Conservation (phyloP, 2,113 vertebrate species). For the Coracopsis vasa region DNA sequence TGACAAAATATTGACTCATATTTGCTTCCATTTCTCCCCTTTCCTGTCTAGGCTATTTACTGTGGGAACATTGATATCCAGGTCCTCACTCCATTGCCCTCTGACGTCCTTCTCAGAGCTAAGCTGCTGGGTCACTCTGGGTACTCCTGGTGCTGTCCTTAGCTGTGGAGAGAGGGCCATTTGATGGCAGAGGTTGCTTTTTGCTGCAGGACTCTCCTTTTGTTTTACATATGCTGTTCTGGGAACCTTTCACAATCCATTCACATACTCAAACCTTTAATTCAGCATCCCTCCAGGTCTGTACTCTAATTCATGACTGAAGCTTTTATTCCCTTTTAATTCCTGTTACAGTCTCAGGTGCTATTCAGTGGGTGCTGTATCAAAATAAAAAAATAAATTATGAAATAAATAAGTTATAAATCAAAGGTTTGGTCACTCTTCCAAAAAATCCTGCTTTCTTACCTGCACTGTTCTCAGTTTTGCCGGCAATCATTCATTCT, state of each 20-base stretch:
- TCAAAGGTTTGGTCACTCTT: background rate
- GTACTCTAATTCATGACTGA: background rate
- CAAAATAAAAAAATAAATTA: background rate
- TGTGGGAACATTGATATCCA: background rate
- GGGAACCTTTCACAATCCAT: background rate
- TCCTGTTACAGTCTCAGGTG: background rate
- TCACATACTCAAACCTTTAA: background rate
- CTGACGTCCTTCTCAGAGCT: background rate
- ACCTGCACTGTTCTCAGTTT: background rate
- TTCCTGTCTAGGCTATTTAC: background rate
- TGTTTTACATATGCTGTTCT: background rate
- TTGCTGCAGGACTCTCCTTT: background rate
- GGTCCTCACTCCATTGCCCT: background rate
- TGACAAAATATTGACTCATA: background rate
- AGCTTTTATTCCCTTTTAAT: background rate
- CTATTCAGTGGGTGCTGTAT: background rate
- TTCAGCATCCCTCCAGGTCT: background rate
- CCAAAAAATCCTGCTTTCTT: background rate
- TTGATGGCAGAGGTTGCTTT: background rate
- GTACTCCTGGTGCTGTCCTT: background rate
- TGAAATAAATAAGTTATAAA: background rate
- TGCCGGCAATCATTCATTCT: background rate
- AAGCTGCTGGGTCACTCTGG: background rate
- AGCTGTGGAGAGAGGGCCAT: background rate
- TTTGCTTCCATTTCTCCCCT: background rate